Conservation (phyloP, 2,888 invertebrate species). For the Nipponacmea schrenckii region DNA sequence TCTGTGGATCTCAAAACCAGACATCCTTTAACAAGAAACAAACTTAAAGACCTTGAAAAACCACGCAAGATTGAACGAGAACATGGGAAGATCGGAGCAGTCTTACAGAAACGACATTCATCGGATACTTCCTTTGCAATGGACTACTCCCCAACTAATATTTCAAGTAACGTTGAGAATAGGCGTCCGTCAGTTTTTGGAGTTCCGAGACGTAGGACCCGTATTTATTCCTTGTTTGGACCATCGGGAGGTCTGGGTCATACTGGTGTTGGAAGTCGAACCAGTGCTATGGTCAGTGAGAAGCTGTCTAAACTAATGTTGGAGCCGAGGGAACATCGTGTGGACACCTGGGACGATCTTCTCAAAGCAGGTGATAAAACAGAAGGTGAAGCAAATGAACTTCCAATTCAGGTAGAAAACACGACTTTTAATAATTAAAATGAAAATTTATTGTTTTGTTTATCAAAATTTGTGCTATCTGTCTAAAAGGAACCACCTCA, state of each 20-base stretch:
- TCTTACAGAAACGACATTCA: not conserved
- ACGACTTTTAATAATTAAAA: too few relatives aligned
- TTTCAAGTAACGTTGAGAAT: not conserved
- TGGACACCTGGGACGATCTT: not conserved
- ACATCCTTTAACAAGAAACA: slow-evolving; percentile 24
- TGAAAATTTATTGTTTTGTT: too few relatives aligned
- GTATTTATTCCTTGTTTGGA: not conserved
- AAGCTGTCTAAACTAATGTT: not conserved
- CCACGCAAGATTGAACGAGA: not conserved
- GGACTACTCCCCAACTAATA: not conserved
- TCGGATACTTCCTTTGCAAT: not conserved
- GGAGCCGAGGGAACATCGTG: not conserved
- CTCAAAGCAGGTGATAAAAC: not conserved
- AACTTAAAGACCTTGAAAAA: not conserved
- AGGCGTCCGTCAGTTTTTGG: not conserved
- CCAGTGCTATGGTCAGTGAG: not conserved
- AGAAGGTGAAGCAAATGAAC: too few relatives aligned
- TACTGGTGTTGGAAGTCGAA: too few relatives aligned
- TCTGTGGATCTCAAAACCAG: slow-evolving; percentile 40
- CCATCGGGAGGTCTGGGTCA: not conserved
- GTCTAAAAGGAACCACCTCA: too few relatives aligned
- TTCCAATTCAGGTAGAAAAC: too few relatives aligned
- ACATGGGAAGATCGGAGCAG: not conserved
- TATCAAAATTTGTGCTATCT: too few relatives aligned
- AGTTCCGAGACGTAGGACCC: not conserved